A percentile compares a stretch with the other conserved stretches of the same genome.
Conservation (phyloP, 92 coral and sea anemone genomes). For the Zoanthus sansibaricus region DNA sequence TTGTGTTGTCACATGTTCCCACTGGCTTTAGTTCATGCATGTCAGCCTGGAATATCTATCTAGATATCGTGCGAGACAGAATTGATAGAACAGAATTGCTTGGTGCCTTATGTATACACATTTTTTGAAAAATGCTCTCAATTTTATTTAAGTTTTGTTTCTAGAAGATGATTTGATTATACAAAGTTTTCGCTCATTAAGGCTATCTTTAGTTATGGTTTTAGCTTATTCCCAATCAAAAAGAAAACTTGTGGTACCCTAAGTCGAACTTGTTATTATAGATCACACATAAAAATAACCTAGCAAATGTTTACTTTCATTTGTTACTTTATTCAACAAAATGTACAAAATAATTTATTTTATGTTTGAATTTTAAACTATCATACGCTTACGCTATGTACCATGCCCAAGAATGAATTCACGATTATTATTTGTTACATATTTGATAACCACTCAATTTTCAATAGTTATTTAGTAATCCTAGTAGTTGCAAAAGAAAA, state of each 20-base stretch:
- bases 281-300: not conserved
- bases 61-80: not conserved
- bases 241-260: not conserved
- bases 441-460: no score
- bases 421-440: no score
- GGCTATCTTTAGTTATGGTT: not conserved
- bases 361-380: constrained; percentile 1
- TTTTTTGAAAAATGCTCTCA: constrained; percentile 8
- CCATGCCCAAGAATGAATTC: not conserved
- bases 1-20: not conserved
- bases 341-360: not conserved
- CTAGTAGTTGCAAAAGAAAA: no score
- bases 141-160: constrained; percentile 6
- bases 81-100: not conserved
- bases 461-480: no score
- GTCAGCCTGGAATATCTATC: constrained; percentile 2
- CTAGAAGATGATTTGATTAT: not conserved
- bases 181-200: not conserved
- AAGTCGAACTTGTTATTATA: not conserved
- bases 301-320: constrained; percentile 3
- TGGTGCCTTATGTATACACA: constrained; percentile 10
- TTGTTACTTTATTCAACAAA: constrained; percentile 1
- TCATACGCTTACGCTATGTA: not conserved
- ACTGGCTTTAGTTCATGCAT: not conserved
- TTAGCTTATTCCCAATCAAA: not conserved